Evolutionary conservation across 1,140 invertebrate species (phyloP), one percentile per base, ranked within the genome.

Genomic region (Caenorhabditis inopinata): DNA sequence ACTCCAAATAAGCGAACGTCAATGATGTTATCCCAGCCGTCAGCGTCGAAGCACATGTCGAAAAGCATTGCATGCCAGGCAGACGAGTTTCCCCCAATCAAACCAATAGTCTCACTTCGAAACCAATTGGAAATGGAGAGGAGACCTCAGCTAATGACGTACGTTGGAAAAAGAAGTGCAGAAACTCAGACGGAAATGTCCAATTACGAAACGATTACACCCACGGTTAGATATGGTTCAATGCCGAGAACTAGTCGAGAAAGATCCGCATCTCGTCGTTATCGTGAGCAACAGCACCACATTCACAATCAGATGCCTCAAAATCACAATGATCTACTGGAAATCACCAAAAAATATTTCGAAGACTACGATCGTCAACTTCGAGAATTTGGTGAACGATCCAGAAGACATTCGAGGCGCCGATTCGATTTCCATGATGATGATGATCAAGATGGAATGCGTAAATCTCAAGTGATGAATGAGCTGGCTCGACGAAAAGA

Each of bases 351-450:
- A 25, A 73, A 62, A 76, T 85, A 85, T 48, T 85, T 85, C 47
- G 85, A 83, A 45, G 85, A 86, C 32, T 85, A 85, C 47, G 85
- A 85, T 53, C 74, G 82, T 32, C 78, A 85, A 51, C 62, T 85
- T 53, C 74, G 74, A 46, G 85, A 85, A 74, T 58, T 76, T 12
- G 78, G 82, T 46, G 48, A 38, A n/a, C 21, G 74, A 45, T 21
- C 45, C 14, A 75, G 49, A 45, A 32, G 74, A 76, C 32, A 51
- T 53, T 53, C 45, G 14, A 78, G 74, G 23, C 75, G 49, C 25
- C 74, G 83, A 27, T 80, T 83, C 46, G 42, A 82, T 51, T 86
- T 85, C 35, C 53, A 74, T 27, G 82, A 82, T 46, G 83, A 82
- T 51, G 82, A 84, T 42, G 79, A 84, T 45, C 68, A 85, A 12